Evolutionary conservation across 2,888 invertebrate species (phyloP).

Genomic region (Auanema sp.): DNA sequence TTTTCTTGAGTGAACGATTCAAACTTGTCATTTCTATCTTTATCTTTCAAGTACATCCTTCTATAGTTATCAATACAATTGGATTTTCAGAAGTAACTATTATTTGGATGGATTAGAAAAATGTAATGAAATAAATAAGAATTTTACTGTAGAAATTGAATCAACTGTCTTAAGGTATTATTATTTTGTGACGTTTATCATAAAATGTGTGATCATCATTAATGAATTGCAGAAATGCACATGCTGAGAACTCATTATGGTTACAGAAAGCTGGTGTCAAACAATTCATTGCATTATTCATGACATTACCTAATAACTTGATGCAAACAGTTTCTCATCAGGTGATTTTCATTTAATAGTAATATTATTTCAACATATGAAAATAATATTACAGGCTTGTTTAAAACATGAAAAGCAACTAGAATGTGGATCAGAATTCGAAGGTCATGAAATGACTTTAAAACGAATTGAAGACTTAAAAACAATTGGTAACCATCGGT

Average conservation of each 20-base stretch:
- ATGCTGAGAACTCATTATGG: constrained; percentile 25
- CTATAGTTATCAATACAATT: too few species aligned
- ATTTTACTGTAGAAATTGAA: constrained; percentile 6
- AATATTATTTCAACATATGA: constrained; percentile 9
- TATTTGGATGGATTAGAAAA: constrained; percentile 34
- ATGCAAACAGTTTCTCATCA: constrained; percentile 13
- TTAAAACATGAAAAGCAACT: constrained; percentile 45
- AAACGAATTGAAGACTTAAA: constrained; percentile 34
- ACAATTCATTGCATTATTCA: constrained; percentile 34
- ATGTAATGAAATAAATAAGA: constrained; percentile 32
- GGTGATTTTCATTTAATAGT: constrained; percentile 11
- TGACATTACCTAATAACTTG: constrained; percentile 29
- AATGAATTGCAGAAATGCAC: constrained; percentile 14
- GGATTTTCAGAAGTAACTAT: constrained; percentile 27
- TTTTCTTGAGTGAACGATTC: not conserved
- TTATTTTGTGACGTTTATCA: not conserved
- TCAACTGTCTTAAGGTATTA: constrained; percentile 1
- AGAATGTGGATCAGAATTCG: constrained; percentile 38
- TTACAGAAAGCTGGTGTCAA: constrained; percentile 36
- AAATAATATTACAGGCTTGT: constrained; percentile 25
- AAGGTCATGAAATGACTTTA: constrained; percentile 34
- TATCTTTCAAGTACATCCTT: constrained; percentile 1
- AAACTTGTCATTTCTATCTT: constrained; percentile 7
- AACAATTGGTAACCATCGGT: constrained; percentile 29
- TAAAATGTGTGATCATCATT: not conserved